Evolutionary conservation across 1,140 invertebrate genomes (phyloP), one percentile per base, ranked within the genome.

Genomic region (Acromyrmex charruanus): DNA sequence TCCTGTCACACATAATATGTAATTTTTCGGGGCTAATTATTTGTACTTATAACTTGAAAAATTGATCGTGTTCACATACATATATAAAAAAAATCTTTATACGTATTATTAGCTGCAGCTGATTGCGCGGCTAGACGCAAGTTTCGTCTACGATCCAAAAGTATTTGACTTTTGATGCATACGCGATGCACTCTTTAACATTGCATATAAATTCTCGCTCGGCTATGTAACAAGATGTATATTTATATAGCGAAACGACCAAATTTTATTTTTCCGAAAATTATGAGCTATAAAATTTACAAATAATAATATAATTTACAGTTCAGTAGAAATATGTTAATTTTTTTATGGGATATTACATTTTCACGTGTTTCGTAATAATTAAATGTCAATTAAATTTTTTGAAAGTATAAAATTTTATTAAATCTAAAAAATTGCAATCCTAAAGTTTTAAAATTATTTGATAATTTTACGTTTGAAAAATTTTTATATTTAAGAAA

Each of bases 131-230:
- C 9, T 61, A 59, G n/a, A 66, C 39, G 14, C 59, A 31, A 86
- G 79, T 75, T 81, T 86, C 63, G 59, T 81, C 51, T 80, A 21
- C 18, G 39, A 79, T 81, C 80, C 61, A 86, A 88, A 44, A 86
- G 85, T 81, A 44, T 81, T 86, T 75, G 77, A 86, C 35, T 88
- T 88, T 81, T 65, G 61, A 77, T 81, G 69, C 55, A 61, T 82
- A 69, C 18, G 31, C 16, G 69, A 81, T 86, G 71, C 49, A 71
- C 9, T 51, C 21, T 74, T 87, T 88, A 25, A 51, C 51, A 51
- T 77, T 39, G 28, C 35, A 53, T 77, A 51, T 58, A 87, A 81
- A 71, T 81, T 71, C 1, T 25, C 18, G 35, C 10, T 59, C n/a
- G 21, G 16, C 10, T 71, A 55, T 51, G 44, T 14, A 1, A 31